Conservation (phyloP, 2,888 invertebrate genomes). For the Allacma fusca region DNA sequence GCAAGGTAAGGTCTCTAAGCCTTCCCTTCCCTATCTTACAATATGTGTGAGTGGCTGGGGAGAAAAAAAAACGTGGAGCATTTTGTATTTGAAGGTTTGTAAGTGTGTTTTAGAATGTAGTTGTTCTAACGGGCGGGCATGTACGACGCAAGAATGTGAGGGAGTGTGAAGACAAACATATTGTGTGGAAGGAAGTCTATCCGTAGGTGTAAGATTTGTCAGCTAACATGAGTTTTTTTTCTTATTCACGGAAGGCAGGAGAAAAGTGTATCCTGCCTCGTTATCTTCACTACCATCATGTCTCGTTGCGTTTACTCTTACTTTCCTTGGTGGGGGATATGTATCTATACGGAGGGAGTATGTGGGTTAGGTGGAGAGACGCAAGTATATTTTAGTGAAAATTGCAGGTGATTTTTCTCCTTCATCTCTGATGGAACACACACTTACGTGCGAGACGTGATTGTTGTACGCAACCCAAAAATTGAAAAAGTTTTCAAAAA, state of each 20-base stretch:
- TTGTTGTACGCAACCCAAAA: slow-evolving; percentile 58
- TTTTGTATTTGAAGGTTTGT: slow-evolving; percentile 6
- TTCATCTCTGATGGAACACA: slow-evolving; percentile 59
- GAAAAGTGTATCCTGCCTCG: slow-evolving; percentile 9
- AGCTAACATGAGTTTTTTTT: slow-evolving; percentile 8
- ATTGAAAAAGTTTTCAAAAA: slow-evolving; percentile 58
- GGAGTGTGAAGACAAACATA: background rate
- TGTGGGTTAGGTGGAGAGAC: background rate
- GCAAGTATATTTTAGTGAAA: slow-evolving; percentile 42
- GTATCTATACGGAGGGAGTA: too few species aligned
- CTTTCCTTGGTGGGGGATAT: background rate
- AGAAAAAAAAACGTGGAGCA: too few species aligned
- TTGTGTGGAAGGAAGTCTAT: background rate
- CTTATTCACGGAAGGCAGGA: background rate
- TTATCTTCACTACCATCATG: slow-evolving; percentile 14
- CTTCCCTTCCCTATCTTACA: too few species aligned
- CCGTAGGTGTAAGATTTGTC: slow-evolving; percentile 20
- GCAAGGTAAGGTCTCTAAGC: too few species aligned
- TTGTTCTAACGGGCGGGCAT: background rate
- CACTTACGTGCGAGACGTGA: slow-evolving; percentile 57
- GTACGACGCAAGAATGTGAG: background rate
- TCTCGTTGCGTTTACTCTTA: background rate
- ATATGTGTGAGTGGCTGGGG: too few species aligned
- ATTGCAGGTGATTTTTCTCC: slow-evolving; percentile 60
- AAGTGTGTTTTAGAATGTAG: background rate